These are phyloP conservation scores for Byasa hedistus DNA, from an alignment of 2,888 invertebrate species.

Conservation along the genomic window DNA sequence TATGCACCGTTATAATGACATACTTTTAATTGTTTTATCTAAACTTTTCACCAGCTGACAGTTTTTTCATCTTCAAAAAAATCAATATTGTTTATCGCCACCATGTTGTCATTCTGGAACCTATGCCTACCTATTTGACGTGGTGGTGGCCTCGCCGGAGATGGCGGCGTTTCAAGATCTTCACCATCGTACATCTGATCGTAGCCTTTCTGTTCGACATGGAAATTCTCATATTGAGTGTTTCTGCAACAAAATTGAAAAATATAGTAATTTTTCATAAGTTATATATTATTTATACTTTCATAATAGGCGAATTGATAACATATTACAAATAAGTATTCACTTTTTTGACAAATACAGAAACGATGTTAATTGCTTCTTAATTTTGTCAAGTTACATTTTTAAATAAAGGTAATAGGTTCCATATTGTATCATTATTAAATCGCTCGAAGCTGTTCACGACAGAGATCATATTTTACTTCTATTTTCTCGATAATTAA, in stretches of 20 bases:
- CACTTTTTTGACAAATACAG: too few species aligned
- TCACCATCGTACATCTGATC: constrained; percentile 84
- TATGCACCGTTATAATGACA: too few species aligned
- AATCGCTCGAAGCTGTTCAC: constrained; percentile 5
- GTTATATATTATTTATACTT: neutral
- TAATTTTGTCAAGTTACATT: neutral
- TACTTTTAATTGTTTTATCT: too few species aligned
- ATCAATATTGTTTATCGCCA: too few species aligned
- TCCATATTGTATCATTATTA: neutral
- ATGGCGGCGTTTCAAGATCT: constrained; percentile 88
- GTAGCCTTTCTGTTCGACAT: constrained; percentile 80
- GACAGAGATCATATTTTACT: constrained; percentile 28
- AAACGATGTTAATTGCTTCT: too few species aligned
- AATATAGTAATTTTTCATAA: neutral
- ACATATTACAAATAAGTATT: neutral
- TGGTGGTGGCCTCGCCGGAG: constrained; percentile 90
- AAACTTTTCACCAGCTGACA: too few species aligned
- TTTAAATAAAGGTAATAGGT: neutral
- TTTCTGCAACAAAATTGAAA: constrained; percentile 77
- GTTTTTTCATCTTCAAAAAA: too few species aligned
- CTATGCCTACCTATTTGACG: constrained; percentile 82
- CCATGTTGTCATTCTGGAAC: too few species aligned
- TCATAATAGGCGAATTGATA: too few species aligned
- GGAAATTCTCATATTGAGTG: constrained; percentile 83
- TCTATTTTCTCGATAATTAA: constrained; percentile 54